Conservation (phyloP, 1,140 invertebrate species). For the Metopolophium dirhodum region DNA sequence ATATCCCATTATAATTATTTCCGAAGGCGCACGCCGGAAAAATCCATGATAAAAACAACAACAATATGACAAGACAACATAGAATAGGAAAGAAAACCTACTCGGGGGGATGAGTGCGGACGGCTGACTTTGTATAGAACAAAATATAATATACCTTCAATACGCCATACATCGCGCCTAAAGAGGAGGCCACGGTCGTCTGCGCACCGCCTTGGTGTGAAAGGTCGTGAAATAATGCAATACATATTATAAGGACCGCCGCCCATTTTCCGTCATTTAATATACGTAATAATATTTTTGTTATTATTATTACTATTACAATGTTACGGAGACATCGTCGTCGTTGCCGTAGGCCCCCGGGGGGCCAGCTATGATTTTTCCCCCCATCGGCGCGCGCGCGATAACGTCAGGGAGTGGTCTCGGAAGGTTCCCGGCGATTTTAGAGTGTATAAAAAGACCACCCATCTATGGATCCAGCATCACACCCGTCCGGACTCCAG, state of each 20-base stretch:
- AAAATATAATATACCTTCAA: neutral
- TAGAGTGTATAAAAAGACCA: conserved; percentile 5
- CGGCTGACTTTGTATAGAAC: neutral
- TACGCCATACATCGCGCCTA: neutral
- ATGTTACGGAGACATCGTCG: neutral
- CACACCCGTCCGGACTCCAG: neutral
- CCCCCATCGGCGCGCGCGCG: neutral
- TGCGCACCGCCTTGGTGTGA: neutral
- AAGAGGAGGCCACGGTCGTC: conserved; percentile 45
- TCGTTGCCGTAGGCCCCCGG: neutral
- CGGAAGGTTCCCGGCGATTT: conserved; percentile 8
- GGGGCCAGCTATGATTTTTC: conserved; percentile 28
- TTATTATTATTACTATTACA: neutral
- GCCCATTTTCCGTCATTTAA: conserved; percentile 13
- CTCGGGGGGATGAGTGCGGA: neutral
- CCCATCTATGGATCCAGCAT: neutral
- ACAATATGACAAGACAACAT: neutral
- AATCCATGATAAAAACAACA: neutral
- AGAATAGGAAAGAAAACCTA: neutral
- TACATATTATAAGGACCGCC: neutral
- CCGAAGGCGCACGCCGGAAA: neutral
- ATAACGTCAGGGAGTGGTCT: conserved; percentile 40
- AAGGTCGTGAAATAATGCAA: conserved; percentile 32
- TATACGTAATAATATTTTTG: neutral
- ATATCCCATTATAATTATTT: neutral